phyloP scores from a whole-genome alignment of 2,113 vertebrate genomes.

The Eidolon helvum region DNA sequence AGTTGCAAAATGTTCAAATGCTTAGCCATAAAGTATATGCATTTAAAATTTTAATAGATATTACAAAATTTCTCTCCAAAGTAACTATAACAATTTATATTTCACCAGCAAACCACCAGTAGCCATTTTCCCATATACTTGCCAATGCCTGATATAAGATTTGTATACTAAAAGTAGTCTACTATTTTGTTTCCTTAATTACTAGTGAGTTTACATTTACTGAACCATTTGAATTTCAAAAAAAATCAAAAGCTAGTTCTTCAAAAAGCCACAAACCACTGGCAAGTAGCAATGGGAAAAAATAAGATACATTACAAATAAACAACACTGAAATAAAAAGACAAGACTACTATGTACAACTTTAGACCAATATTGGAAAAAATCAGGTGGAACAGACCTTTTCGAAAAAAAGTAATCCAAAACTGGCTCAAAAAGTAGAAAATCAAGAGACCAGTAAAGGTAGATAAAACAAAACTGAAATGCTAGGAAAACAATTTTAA shows the following conservation, averaged over 20 bases:
- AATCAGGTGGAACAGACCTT: not conserved
- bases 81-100: not conserved
- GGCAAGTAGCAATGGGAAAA: not conserved
- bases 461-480: not conserved
- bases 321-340: not conserved
- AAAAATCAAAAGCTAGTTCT: not conserved
- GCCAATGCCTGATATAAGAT: not conserved
- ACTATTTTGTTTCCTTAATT: not conserved
- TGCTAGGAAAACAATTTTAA: not conserved
- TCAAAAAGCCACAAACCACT: not conserved
- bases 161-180: not conserved
- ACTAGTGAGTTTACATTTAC: not conserved
- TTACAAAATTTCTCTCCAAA: not conserved
- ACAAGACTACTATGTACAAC: not conserved
- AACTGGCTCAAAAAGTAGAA: not conserved
- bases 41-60: constrained; percentile 20
- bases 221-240: constrained; percentile 1
- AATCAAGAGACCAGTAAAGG: not conserved
- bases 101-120: not conserved
- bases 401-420: not conserved
- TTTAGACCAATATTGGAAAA: not conserved
- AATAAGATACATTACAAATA: not conserved
- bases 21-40: not conserved
- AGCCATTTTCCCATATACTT: not conserved
- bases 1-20: not conserved